Conservation (phyloP, 2,113 vertebrate species). For the Pogonocichla stellata region DNA sequence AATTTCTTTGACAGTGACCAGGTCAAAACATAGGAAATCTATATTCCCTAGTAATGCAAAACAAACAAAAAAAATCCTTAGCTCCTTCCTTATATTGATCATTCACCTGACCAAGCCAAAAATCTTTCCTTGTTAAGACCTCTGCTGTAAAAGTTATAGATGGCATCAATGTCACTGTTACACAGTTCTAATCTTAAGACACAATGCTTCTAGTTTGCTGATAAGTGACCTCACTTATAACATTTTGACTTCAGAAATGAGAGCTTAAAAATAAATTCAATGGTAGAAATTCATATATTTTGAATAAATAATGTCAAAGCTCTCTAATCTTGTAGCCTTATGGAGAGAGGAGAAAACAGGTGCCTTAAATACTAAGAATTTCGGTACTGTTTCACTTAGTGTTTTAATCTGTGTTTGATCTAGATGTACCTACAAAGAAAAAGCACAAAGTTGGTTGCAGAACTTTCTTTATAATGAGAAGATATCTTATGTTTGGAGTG, state of each 20-base stretch:
- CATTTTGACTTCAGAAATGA: not conserved
- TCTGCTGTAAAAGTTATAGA: not conserved
- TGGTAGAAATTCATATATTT: not conserved
- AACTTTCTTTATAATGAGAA: not conserved
- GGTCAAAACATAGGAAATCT: not conserved
- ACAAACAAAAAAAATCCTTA: not conserved
- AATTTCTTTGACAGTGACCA: not conserved
- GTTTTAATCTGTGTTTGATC: not conserved
- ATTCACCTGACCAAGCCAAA: not conserved
- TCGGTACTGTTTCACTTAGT: not conserved
- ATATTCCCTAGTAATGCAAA: not conserved
- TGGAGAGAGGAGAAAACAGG: not conserved
- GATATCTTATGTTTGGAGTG: fast-evolving
- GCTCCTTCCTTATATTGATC: not conserved
- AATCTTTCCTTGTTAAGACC: not conserved
- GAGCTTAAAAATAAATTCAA: not conserved
- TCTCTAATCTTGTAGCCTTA: not conserved
- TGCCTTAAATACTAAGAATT: not conserved
- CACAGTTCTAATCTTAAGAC: not conserved
- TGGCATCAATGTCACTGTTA: not conserved
- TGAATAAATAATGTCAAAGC: not conserved
- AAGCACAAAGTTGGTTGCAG: not conserved
- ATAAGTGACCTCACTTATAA: not conserved
- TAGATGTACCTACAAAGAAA: not conserved
- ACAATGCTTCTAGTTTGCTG: not conserved